A percentile compares a stretch with the other conserved stretches of the same genome.
Evolutionary conservation across 2,113 vertebrate genomes (phyloP).

Genomic region (Abramis brama): DNA sequence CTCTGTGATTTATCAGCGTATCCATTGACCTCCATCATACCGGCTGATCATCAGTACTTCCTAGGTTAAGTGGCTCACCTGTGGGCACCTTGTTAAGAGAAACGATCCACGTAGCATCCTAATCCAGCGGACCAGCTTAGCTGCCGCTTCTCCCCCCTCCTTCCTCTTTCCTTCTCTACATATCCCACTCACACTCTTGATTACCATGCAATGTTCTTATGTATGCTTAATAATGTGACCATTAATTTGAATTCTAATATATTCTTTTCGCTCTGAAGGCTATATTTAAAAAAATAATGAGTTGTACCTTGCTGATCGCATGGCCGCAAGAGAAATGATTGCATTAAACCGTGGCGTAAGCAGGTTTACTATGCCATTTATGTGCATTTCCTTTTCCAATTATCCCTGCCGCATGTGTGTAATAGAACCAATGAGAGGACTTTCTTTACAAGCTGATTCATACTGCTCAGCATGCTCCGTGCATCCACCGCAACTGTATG

Average conservation of each 20-base stretch:
- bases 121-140: constrained; percentile 43
- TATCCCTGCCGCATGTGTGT: background rate
- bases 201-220: background rate
- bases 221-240: constrained; percentile 21
- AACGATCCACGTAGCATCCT: constrained; percentile 48
- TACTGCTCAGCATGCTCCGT: background rate
- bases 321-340: constrained; percentile 11
- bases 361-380: constrained; percentile 35
- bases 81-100: constrained; percentile 32
- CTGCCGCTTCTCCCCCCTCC: background rate
- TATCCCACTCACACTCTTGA: constrained; percentile 10
- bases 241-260: constrained; percentile 25
- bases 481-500: background rate
- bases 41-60: constrained; percentile 44
- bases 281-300: constrained; percentile 35
- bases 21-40: constrained; percentile 56
- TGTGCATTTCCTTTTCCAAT: constrained; percentile 27
- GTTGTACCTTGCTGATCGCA: background rate
- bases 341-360: background rate
- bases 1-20: constrained; percentile 58
- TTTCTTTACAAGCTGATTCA: background rate
- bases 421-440: constrained; percentile 21
- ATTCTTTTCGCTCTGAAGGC: background rate
- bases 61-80: constrained; percentile 61
- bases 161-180: constrained; percentile 19